Conservation (phyloP, 1,140 invertebrate genomes). For the Brachionus sp. region DNA sequence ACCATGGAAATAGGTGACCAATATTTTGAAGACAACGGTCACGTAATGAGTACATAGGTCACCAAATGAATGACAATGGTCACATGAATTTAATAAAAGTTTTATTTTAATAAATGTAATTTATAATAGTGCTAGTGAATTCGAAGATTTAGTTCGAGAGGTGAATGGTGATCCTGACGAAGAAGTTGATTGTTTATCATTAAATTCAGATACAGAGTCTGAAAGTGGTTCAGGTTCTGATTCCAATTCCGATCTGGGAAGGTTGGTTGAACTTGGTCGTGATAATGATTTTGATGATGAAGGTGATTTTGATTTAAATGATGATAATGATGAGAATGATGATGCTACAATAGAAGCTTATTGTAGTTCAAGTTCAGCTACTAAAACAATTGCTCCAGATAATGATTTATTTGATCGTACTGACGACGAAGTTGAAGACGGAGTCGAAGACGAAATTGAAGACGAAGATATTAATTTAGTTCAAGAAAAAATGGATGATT, state of each 20-base stretch:
- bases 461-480: too few species aligned
- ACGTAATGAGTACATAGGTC: too few species aligned
- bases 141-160: neutral
- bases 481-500: neutral
- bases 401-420: neutral
- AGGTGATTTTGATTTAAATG: neutral
- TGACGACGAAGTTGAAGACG: neutral
- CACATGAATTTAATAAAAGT: too few species aligned
- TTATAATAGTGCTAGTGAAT: neutral
- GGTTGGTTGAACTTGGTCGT: neutral
- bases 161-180: neutral
- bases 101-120: too few species aligned
- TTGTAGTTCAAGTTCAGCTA: neutral
- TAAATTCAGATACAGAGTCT: neutral
- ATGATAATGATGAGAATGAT: neutral
- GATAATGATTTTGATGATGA: too few species aligned
- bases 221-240: neutral
- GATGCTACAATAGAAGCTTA: neutral
- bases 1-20: too few species aligned
- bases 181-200: neutral
- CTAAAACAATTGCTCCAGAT: neutral
- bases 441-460: neutral
- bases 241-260: neutral
- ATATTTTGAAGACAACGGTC: too few species aligned
- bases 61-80: too few species aligned